Evolutionary conservation across 1,140 invertebrate species (phyloP), one percentile per base, ranked within the genome.

Genomic region (Geopemphigus sp.): DNA sequence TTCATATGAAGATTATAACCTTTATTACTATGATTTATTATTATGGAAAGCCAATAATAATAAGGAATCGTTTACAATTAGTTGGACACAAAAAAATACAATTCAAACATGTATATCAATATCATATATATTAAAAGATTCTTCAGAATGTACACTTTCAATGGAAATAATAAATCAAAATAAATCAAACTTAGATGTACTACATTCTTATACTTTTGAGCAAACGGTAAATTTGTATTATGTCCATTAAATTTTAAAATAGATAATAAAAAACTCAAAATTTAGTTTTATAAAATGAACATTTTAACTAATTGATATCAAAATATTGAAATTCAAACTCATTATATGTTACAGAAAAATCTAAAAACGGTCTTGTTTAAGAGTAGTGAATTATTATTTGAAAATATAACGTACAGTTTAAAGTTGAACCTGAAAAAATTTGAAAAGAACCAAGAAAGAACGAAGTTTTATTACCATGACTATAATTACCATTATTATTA

Each of bases 41-140:
- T 26, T 17, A 50, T 70, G 39, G 39, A 17, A 10, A 53, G 45
- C 45, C 10, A 70, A 70, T 1, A 70, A 6, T 0, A 14, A 0
- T 6, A 6, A 15, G 4, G 66, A 50, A 26, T 24, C 24, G 0
- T 70, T 70, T 15, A 53, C 26, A 17, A 70, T 70, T 10, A 70
- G 24, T 17, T 70, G 66, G 66, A 70, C 26, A 53, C 47, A 47
- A 47, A 70, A 17, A 24, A 47, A 70, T 26, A 53, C 66, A 50
- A 47, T 50, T 68, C 17, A 68, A 70, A 53, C 26, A 22, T 70
- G 66, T 53, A 70, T 70, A 70, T 53, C 66, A 53, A 12, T 70
- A 26, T 53, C 66, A 17, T 70, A 70, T 29, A 29, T 53, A 53
- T 22, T 53, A 26, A 1, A 19, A 53, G 17, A 70, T 19, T 14